Evolutionary conservation across 2,888 invertebrate genomes (phyloP), one percentile per base, ranked within the genome.

Genomic region (Hypomecis punctinalis): DNA sequence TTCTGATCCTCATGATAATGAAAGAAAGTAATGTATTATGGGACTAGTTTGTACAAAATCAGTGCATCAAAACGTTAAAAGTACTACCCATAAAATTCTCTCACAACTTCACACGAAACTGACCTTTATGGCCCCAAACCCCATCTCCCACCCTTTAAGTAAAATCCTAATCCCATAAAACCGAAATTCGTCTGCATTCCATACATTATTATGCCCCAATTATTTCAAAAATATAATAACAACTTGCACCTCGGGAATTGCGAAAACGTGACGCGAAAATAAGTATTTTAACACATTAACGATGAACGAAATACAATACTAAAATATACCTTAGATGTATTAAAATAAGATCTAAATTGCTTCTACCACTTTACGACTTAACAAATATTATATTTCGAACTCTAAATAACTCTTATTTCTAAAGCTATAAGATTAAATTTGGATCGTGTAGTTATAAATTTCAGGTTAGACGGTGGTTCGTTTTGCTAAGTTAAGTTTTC

Each of bases 221-320:
- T 71, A 69, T 8, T 63, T 67, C 59, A 61, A 66, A 67, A 64
- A 63, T 66, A 48, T 70, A 67, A 70, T 69, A 70, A 68, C 66
- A 73, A 72, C 72, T 65, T 73, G 78, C 78, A 77, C 78, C 74
- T 78, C 66, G 65, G 67, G 76, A 82, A 84, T 83, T 81, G 81
- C 81, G 13, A 73, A 76, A 70, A 79, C 82, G 81, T 82, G 81
- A 80, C 77, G 73, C 70, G 58, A 74, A 78, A 83, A 84, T 79
- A 82, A 81, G 79, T 80, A 63, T 74, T 76, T 77, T 77, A 59
- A 58, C 63, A 63, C 66, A 42, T 60, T 72, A 69, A 69, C 68
- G 66, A 69, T 56, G 51, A 66, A 5, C 45, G 63, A 40, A 33
- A 46, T 13, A 8, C n/a, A 46, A 62, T 23, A 11, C 51, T 5